Evolutionary conservation across 64 coral and sea anemone species (phyloP).

Genomic region (Platygyra sinensis): DNA sequence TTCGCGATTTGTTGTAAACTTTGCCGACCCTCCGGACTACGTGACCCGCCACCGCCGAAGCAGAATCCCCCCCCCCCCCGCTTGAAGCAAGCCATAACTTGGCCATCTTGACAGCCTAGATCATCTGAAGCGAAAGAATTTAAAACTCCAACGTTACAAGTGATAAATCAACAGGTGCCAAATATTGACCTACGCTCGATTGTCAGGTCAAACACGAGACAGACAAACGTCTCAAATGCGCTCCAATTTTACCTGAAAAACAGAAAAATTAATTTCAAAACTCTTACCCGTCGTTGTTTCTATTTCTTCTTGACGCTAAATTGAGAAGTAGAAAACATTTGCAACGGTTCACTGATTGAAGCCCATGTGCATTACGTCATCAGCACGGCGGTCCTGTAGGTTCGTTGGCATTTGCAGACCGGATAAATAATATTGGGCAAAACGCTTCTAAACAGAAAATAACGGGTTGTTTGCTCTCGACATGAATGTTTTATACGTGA

Average conservation of each 20-base stretch:
- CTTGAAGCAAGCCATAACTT: slow-evolving; percentile 47
- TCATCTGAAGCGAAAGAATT: slow-evolving; percentile 36
- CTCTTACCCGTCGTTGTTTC: slow-evolving; percentile 11
- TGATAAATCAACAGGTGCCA: slow-evolving; percentile 7
- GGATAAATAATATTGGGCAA: background rate
- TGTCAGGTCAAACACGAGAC: background rate
- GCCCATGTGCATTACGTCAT: slow-evolving; percentile 14
- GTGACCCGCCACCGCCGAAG: slow-evolving; percentile 25
- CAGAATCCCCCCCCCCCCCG: too few species aligned
- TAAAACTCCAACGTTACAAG: background rate
- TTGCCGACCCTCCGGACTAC: slow-evolving; percentile 25
- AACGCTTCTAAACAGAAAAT: background rate
- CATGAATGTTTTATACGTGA: background rate
- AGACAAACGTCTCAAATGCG: background rate
- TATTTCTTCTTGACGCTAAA: background rate
- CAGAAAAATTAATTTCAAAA: background rate
- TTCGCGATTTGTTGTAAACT: slow-evolving; percentile 31
- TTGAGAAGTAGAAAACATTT: background rate
- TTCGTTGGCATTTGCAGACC: background rate
- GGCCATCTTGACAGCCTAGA: slow-evolving; percentile 25
- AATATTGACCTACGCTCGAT: background rate
- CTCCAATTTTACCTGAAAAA: background rate
- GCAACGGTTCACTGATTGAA: background rate
- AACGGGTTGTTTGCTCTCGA: background rate
- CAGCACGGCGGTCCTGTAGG: background rate